phyloP scores from a whole-genome alignment of 2,113 vertebrate genomes.

The human region GRCh38 chr1:49930501-49931000 shows the following conservation, averaged over 20 bases:
- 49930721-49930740: too few species aligned
- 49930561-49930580: background rate
- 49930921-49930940: background rate
- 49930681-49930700: background rate
- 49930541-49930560: background rate
- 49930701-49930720: background rate
- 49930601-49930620: background rate
- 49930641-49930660: background rate
- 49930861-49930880: background rate
- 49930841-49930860: background rate
- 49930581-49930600: background rate
- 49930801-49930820: background rate
- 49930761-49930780: background rate
- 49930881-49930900: background rate
- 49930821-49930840: background rate
- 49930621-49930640: background rate
- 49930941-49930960: background rate
- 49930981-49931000: background rate
- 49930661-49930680: background rate
- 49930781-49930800: background rate
- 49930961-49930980: background rate
- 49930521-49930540: background rate
- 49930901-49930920: background rate
- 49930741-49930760: background rate
- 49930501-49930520: background rate